Evolutionary conservation across 2,113 vertebrate genomes (phyloP).

Genomic region (Cyanoliseus patagonus): DNA sequence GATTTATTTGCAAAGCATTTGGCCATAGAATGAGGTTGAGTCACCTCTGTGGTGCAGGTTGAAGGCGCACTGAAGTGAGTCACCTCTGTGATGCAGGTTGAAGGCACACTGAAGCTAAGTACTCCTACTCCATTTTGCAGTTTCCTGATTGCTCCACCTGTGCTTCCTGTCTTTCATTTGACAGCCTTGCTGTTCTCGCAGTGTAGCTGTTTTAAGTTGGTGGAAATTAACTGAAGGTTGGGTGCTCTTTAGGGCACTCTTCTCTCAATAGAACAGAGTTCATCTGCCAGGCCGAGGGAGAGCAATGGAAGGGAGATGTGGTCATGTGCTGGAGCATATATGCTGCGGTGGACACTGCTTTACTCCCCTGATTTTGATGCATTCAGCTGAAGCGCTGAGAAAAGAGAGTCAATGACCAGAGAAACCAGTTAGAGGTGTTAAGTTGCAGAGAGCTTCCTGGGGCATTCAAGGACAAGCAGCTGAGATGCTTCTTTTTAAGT

Average conservation of each 20-base stretch:
- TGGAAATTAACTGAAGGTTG: not conserved
- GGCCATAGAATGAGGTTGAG: not conserved
- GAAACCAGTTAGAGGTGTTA: not conserved
- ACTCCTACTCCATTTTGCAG: not conserved
- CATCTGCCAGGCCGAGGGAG: not conserved
- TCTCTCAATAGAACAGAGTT: not conserved
- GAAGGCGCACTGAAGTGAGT: not conserved
- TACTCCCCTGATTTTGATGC: not conserved
- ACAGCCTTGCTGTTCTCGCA: not conserved
- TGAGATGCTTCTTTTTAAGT: slow-evolving; percentile 25
- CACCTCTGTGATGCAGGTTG: rapidly evolving
- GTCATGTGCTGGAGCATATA: not conserved
- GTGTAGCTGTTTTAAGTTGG: not conserved
- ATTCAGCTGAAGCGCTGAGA: not conserved
- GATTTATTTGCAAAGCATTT: not conserved
- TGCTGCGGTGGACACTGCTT: not conserved
- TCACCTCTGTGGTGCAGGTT: not conserved
- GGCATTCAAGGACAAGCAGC: not conserved
- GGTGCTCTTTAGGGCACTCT: not conserved
- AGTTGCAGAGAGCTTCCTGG: not conserved
- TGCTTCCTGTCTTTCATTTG: not conserved
- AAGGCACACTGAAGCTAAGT: not conserved
- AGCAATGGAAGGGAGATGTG: not conserved
- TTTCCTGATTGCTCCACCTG: not conserved
- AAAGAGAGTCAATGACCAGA: not conserved